These are phyloP conservation scores for Pollenia griseotomentosa DNA, from an alignment of 2,888 invertebrate genomes.

Conservation along the genomic window DNA sequence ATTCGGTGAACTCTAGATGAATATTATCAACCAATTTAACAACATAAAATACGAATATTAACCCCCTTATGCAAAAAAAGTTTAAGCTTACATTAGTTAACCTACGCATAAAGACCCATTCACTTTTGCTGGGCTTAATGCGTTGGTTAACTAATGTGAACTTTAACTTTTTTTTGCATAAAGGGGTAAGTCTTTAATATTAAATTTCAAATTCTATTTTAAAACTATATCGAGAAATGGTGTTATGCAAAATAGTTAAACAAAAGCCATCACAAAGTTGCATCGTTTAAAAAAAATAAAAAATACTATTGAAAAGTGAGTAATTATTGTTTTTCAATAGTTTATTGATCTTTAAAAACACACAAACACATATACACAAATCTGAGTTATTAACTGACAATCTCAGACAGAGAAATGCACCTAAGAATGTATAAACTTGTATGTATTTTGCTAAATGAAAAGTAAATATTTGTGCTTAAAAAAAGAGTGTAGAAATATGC, in stretches of 20 bases:
- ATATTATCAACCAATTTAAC: too few species aligned
- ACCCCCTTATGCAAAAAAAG: too few species aligned
- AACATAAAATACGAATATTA: too few species aligned
- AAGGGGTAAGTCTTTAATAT: too few species aligned
- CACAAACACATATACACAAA: constrained; percentile 3
- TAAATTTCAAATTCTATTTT: too few species aligned
- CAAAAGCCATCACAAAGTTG: constrained; percentile 21
- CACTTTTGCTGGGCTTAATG: too few species aligned
- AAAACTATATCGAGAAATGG: neutral
- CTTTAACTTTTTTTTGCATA: too few species aligned
- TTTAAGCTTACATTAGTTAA: too few species aligned
- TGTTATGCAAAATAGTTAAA: constrained; percentile 7
- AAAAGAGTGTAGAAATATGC: constrained; percentile 69
- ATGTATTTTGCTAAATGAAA: constrained; percentile 72
- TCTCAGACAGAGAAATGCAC: constrained; percentile 13
- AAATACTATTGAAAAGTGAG: constrained; percentile 44
- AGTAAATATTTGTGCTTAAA: constrained; percentile 68
- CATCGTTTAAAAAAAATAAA: constrained; percentile 23
- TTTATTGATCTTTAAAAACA: constrained; percentile 67
- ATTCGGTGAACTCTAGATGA: too few species aligned
- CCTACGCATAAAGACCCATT: too few species aligned
- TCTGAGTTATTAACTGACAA: neutral
- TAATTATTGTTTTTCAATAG: constrained; percentile 66
- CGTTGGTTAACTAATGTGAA: too few species aligned
- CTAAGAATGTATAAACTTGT: neutral